Base-by-base conservation (phyloP, 2,797 vertebrate genomes). In the Eulemur albifrons region DNA sequence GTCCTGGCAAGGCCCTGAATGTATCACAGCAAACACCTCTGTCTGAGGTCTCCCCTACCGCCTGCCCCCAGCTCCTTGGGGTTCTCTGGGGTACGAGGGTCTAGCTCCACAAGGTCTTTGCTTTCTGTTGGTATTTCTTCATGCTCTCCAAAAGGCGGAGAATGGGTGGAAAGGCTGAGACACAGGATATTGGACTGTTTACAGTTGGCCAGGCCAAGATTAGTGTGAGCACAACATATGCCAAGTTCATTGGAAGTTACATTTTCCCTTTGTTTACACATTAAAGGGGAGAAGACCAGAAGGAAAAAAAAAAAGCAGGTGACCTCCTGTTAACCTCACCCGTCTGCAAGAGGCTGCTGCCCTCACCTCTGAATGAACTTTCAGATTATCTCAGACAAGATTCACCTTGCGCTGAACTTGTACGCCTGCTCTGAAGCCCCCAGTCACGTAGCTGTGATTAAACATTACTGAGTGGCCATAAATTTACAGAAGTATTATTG, bases 321-420 rank as follows among this genome's bases (percentile, higher is more conserved):
- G 98, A 98, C 98, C 98, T 98, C 96, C 81, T 89, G 90, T 96
- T 99, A 97, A 98, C 98, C 99, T 99, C 99, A 95, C 97, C 98
- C 77, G 98, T 98, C 98, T 98, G 97, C 88, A 98, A 98, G 98
- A 98, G 98, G 98, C 99, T 97, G 98, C 98, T 75, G 98, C 99
- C 98, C 99, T 99, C 99, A 99, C 99, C 99, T 99, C 99, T 96
- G 96, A 81, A 65, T 99, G 99, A 99, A 99, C 99, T 99, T 99
- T 98, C 98, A 98, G 98, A 98, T 98, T 97, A 99, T 99, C 99
- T 99, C 98, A 98, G 98, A 98, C 98, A 98, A 98, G 98, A 98
- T 98, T 99, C 99, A 99, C 99, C 99, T 99, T 98, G 98, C 97
- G 63, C 82, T 99, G 99, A 99, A 99, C 99, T 98, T 98, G 98